These are phyloP conservation scores for Eidolon helvum DNA, from an alignment of 2,113 vertebrate genomes.

Conservation along the genomic window DNA sequence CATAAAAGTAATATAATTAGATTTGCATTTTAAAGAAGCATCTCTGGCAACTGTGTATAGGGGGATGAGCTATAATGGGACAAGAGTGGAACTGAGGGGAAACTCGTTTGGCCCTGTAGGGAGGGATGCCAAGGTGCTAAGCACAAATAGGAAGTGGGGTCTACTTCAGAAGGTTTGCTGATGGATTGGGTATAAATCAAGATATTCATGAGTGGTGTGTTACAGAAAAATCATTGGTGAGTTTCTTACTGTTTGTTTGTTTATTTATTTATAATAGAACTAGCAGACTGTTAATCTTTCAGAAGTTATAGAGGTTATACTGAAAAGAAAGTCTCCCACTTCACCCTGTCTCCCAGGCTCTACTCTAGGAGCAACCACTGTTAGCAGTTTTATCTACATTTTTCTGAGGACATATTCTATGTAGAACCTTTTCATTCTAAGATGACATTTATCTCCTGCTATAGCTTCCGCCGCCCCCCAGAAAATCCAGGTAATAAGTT, in stretches of 20 bases:
- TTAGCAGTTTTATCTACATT: neutral
- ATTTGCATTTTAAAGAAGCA: neutral
- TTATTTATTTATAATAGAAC: neutral
- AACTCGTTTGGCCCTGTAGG: neutral
- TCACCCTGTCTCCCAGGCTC: neutral
- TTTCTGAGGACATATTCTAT: neutral
- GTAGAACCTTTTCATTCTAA: neutral
- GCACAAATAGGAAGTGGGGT: too few relatives aligned
- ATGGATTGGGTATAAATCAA: neutral
- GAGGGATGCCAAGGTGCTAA: neutral
- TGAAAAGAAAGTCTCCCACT: neutral
- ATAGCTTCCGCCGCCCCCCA: neutral
- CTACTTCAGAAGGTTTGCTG: neutral
- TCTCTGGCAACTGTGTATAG: neutral
- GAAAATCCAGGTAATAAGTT: neutral
- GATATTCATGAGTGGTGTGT: neutral
- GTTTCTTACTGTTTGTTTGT: neutral
- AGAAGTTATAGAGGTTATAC: neutral
- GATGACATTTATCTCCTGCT: neutral
- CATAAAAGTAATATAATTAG: neutral
- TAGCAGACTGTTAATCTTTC: neutral
- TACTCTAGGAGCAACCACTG: neutral
- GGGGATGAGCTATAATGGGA: neutral
- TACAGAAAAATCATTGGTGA: neutral
- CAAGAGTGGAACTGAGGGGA: neutral